Conservation (phyloP, 2,797 vertebrate species). For the Eremophila alpestris region DNA sequence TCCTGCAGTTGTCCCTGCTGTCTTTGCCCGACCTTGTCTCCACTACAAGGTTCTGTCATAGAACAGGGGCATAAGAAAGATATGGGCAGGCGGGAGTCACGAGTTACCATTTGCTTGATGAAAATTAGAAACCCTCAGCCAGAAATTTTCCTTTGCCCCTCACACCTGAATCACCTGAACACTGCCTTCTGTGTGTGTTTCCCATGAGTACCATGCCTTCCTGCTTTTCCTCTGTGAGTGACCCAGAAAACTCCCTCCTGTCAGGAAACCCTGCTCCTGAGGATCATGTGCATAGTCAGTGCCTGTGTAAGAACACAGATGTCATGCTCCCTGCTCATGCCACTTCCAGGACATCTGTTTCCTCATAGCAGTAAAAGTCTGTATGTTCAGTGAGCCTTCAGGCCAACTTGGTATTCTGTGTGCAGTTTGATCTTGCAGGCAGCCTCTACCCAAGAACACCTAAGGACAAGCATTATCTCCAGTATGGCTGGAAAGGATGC, state of each 20-base stretch:
- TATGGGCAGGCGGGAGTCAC: neutral
- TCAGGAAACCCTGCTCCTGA: neutral
- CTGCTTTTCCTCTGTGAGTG: neutral
- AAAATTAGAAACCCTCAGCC: neutral
- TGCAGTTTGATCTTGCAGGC: neutral
- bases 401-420: neutral
- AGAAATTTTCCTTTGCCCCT: neutral
- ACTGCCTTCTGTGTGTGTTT: neutral
- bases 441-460: neutral
- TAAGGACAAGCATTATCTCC: neutral
- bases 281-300: neutral
- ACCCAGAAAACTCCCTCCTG: neutral
- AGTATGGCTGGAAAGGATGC: neutral
- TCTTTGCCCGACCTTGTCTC: neutral
- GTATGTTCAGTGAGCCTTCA: neutral
- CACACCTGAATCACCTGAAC: neutral
- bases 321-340: neutral
- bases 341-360: neutral
- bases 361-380: neutral
- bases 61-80: neutral
- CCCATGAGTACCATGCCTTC: neutral
- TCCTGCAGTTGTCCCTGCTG: neutral
- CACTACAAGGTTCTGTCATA: neutral
- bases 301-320: neutral
- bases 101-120: neutral